Conservation (phyloP, 2,113 vertebrate species). For the Ophthalmolycus amberensis region DNA sequence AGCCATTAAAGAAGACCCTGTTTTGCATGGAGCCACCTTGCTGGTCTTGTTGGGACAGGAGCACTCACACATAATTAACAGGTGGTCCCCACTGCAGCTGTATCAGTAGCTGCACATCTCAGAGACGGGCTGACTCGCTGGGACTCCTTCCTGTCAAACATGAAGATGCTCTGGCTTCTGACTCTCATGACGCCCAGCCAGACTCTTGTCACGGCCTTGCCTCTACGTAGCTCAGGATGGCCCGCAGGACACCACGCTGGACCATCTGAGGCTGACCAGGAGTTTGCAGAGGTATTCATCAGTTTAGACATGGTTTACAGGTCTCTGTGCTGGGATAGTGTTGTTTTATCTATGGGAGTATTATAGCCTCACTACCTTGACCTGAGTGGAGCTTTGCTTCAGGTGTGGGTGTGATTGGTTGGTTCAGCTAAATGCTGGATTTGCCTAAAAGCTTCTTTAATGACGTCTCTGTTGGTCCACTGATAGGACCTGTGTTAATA, state of each 20-base stretch:
- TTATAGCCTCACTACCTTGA: not conserved
- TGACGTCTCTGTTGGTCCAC: not conserved
- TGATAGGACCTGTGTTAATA: not conserved
- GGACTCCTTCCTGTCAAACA: slow-evolving; percentile 6
- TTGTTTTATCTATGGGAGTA: not conserved
- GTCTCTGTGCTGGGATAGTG: not conserved
- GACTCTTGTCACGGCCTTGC: slow-evolving; percentile 19
- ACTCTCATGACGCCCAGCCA: slow-evolving; percentile 24
- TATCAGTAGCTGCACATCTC: slow-evolving; percentile 5
- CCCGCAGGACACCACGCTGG: not conserved
- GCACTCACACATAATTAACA: slow-evolving; percentile 60
- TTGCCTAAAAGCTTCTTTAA: slow-evolving; percentile 13
- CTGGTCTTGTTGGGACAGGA: slow-evolving; percentile 71
- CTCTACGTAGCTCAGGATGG: slow-evolving; percentile 10
- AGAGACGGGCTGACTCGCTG: not conserved
- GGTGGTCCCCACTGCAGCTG: slow-evolving; percentile 50
- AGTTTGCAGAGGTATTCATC: slow-evolving; percentile 73
- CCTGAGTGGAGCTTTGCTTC: slow-evolving; percentile 1
- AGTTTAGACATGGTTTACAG: not conserved
- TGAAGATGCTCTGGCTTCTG: slow-evolving; percentile 63
- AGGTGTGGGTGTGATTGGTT: not conserved
- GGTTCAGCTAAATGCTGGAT: not conserved
- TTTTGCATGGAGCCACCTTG: slow-evolving; percentile 4
- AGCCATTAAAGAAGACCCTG: slow-evolving; percentile 13
- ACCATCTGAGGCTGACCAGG: slow-evolving; percentile 55